phyloP scores from a whole-genome alignment of 2,888 invertebrate genomes.

The Drosophila leonis region DNA sequence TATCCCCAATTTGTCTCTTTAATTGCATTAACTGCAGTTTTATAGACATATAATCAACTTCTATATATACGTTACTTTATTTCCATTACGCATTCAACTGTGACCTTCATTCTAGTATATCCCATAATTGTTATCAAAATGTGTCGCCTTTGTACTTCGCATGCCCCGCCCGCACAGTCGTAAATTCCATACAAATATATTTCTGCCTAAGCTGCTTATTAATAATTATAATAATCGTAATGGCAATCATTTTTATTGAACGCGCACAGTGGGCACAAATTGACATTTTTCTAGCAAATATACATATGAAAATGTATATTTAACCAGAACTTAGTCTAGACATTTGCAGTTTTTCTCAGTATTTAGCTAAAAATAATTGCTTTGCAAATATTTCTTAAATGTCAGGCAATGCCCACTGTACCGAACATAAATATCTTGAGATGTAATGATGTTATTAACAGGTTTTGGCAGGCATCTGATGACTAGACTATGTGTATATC shows the following conservation, averaged over 20 bases:
- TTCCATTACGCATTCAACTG: constrained; percentile 8
- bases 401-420: not conserved
- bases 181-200: constrained; percentile 5
- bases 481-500: not conserved
- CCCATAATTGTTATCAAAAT: constrained; percentile 17
- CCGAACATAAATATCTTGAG: constrained; percentile 5
- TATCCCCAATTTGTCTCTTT: constrained; percentile 16
- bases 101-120: constrained; percentile 10
- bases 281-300: not conserved
- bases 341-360: not conserved
- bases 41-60: constrained; percentile 2
- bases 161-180: constrained; percentile 1
- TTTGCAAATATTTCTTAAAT: too few species aligned
- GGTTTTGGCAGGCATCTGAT: not conserved
- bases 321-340: not conserved
- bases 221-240: constrained; percentile 33
- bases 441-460: constrained; percentile 19
- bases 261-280: constrained; percentile 18
- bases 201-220: constrained; percentile 12
- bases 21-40: constrained; percentile 33
- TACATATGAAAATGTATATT: not conserved
- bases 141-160: constrained; percentile 2
- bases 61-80: not conserved
- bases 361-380: not conserved
- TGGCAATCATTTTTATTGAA: constrained; percentile 20